Percentiles rank a stretch among this genome's conserved stretches.
phyloP scores from a whole-genome alignment of 2,888 invertebrate genomes.

The Eurois occulta region DNA sequence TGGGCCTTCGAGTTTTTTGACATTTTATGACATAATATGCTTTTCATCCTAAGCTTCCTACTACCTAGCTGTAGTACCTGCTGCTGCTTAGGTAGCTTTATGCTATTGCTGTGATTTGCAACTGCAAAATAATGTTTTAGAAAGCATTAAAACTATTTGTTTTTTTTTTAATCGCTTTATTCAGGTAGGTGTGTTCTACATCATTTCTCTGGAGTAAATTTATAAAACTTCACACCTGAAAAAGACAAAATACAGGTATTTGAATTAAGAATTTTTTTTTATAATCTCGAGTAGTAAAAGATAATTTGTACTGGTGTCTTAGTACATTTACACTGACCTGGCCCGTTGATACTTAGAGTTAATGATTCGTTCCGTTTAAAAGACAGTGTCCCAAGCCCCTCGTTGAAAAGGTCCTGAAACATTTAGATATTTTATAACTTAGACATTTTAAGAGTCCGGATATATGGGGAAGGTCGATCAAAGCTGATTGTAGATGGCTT shows the following conservation, averaged over 20 bases:
- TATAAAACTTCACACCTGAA: slow-evolving; percentile 84
- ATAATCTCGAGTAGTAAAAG: neutral
- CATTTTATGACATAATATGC: neutral
- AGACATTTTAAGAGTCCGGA: neutral
- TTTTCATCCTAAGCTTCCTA: neutral
- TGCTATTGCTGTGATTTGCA: neutral
- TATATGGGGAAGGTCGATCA: neutral
- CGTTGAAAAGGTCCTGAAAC: slow-evolving; percentile 88
- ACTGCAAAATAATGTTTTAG: neutral
- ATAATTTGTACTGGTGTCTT: neutral
- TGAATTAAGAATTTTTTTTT: neutral
- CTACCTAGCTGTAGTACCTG: neutral
- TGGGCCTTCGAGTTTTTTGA: neutral
- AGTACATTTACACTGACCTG: slow-evolving; percentile 75
- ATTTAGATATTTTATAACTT: neutral
- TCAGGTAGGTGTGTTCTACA: neutral
- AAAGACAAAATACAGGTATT: slow-evolving; percentile 15
- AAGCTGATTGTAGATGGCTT: neutral
- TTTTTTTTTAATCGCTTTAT: slow-evolving; percentile 7
- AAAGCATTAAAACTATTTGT: neutral
- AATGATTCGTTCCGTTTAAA: slow-evolving; percentile 78
- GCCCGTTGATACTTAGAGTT: slow-evolving; percentile 87
- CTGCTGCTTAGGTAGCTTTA: neutral
- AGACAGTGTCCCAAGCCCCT: slow-evolving; percentile 68
- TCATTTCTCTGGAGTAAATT: slow-evolving; percentile 73